These are phyloP conservation scores for Lithobius niger DNA, from an alignment of 1,140 invertebrate species.

Conservation along the genomic window DNA sequence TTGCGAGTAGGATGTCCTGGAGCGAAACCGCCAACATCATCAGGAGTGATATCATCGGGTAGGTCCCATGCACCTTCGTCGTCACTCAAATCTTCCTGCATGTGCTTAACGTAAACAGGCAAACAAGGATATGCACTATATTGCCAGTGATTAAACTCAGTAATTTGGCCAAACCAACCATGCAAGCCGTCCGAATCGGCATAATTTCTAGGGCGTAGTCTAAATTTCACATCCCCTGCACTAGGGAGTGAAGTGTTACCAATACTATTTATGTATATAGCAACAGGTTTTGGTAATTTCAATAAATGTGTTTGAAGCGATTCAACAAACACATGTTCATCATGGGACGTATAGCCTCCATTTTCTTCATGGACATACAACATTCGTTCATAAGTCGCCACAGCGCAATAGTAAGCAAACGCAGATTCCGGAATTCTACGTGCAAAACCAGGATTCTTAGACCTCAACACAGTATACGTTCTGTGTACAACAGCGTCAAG, in stretches of 20 bases:
- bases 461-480: neutral
- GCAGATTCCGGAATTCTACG: neutral
- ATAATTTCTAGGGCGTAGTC: neutral
- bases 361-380: neutral
- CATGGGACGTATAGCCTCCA: neutral
- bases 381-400: neutral
- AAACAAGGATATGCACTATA: neutral
- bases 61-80: neutral
- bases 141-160: neutral
- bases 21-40: neutral
- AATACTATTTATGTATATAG: neutral
- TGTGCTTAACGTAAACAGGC: neutral
- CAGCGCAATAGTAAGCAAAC: neutral
- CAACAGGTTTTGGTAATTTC: neutral
- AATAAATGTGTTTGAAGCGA: neutral
- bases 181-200: neutral
- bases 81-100: neutral
- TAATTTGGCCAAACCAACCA: neutral
- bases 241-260: neutral
- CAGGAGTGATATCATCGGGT: neutral
- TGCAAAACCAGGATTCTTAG: neutral
- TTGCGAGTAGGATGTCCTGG: neutral
- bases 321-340: neutral
- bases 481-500: neutral
- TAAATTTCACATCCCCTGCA: neutral